A percentile compares a stretch with the other conserved stretches of the same genome.
Evolutionary conservation across 1,140 invertebrate species (phyloP).

Genomic region (Oedothorax gibbosus): DNA sequence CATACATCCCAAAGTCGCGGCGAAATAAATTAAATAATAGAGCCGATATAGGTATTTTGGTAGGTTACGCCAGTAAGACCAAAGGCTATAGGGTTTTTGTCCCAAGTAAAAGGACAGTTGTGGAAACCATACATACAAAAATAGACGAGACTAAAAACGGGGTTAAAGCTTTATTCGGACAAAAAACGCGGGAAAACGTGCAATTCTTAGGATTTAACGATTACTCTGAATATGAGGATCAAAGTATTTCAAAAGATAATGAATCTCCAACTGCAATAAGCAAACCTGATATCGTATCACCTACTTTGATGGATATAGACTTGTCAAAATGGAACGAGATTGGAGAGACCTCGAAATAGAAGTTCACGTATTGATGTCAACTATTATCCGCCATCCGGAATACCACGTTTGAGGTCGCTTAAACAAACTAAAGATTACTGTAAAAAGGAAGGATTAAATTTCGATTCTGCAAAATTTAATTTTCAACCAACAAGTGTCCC

Average conservation of each 20-base stretch:
- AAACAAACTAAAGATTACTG: not conserved
- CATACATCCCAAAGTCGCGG: constrained; percentile 55
- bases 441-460: constrained; percentile 1
- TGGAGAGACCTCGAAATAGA: not conserved
- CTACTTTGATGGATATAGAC: too few species aligned
- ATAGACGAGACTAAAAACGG: not conserved
- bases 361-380: not conserved
- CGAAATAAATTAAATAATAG: constrained; percentile 36
- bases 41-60: not conserved
- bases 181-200: not conserved
- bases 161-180: not conserved
- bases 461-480: not conserved
- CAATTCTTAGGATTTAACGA: not conserved
- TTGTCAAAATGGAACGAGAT: not conserved
- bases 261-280: not conserved
- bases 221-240: not conserved
- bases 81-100: constrained; percentile 20
- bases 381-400: not conserved
- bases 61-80: constrained; percentile 38
- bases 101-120: not conserved
- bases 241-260: not conserved
- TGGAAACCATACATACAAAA: not conserved
- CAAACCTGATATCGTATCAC: not conserved
- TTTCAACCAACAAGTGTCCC: not conserved
- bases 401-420: not conserved